Evolutionary conservation across 1,140 invertebrate species (phyloP).

Genomic region (Neodiprion pinetum): DNA sequence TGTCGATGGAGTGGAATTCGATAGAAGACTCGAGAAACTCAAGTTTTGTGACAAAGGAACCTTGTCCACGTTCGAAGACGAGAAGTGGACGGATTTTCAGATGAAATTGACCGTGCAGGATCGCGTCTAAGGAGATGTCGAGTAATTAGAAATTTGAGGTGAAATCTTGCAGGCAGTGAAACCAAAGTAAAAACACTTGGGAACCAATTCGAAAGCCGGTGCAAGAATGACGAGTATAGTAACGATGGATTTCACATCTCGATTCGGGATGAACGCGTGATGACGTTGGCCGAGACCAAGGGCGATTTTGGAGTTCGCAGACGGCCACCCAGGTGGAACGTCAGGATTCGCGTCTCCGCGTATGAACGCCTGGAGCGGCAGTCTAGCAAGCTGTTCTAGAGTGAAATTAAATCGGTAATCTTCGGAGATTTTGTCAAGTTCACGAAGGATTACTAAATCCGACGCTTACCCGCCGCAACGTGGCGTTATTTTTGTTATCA

Average conservation of each 20-base stretch:
- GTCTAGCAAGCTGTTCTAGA: constrained; percentile 17
- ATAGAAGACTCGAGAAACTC: background rate
- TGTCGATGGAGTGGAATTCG: no score
- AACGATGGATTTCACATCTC: background rate
- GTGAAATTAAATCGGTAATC: background rate
- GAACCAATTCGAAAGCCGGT: no score
- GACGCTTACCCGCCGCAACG: no score
- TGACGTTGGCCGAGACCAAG: constrained; percentile 22
- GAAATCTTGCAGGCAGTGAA: no score
- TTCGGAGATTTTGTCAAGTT: background rate
- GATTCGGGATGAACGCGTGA: constrained; percentile 4
- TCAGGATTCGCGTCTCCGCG: constrained; percentile 15
- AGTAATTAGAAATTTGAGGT: no score
- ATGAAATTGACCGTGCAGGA: background rate
- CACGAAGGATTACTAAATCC: no score
- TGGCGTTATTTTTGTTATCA: no score
- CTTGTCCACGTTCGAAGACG: background rate
- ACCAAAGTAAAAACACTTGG: no score
- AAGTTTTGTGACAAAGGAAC: background rate
- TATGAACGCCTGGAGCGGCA: constrained; percentile 16
- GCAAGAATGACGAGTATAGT: no score
- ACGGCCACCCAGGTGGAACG: constrained; percentile 19
- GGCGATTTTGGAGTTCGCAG: constrained; percentile 8
- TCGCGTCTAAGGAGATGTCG: background rate
- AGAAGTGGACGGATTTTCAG: background rate